A percentile compares a stretch with the other conserved stretches of the same genome.
phyloP scores from a whole-genome alignment of 2,113 vertebrate genomes.

The Loxodonta africana region DNA sequence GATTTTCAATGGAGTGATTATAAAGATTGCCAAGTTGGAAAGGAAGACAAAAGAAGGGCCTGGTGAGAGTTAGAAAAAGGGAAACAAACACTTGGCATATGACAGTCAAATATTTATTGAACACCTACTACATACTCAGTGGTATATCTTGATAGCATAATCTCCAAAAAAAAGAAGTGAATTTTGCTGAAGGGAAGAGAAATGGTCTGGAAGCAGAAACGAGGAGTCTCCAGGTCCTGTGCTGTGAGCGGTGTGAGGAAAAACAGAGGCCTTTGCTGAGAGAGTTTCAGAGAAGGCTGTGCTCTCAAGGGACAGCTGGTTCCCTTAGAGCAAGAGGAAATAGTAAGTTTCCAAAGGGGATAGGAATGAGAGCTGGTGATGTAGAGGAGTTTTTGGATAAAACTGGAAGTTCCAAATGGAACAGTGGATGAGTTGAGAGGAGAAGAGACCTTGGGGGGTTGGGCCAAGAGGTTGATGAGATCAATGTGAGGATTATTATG shows the following conservation, averaged over 20 bases:
- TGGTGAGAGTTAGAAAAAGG: not conserved
- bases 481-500: not conserved
- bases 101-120: not conserved
- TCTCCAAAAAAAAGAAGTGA: not conserved
- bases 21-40: not conserved
- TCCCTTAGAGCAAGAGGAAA: not conserved
- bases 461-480: not conserved
- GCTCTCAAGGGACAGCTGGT: not conserved
- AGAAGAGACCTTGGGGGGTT: not conserved
- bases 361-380: not conserved
- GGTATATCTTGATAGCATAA: not conserved
- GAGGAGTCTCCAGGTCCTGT: not conserved
- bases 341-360: not conserved
- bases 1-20: not conserved
- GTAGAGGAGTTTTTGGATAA: not conserved
- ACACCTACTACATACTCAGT: not conserved
- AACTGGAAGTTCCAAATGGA: not conserved
- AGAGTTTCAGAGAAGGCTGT: not conserved
- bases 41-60: not conserved
- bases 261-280: not conserved
- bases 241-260: not conserved
- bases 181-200: not conserved
- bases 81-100: not conserved
- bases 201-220: not conserved
- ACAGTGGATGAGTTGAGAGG: not conserved